Conservation (phyloP, 2,888 invertebrate species). For the Phrixothrix hirtus region DNA sequence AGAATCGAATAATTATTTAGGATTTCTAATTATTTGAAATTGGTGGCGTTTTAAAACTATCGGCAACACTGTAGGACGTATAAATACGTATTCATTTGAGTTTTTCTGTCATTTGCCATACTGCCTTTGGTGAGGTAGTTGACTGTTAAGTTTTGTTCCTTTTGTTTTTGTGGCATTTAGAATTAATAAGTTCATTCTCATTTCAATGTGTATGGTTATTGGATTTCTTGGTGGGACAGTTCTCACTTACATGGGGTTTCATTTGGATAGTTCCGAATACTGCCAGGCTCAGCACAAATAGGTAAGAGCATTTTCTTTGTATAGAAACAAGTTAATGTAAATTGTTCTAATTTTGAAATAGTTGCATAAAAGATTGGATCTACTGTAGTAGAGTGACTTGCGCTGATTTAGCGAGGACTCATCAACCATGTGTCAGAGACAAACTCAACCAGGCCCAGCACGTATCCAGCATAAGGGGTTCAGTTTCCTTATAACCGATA, state of each 20-base stretch:
- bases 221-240: slow-evolving; percentile 79
- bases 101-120: not conserved
- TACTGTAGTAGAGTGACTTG: no score
- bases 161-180: slow-evolving; percentile 5
- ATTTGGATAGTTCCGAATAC: slow-evolving; percentile 97
- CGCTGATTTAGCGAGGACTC: no score
- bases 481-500: slow-evolving; percentile 98
- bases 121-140: no score
- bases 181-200: slow-evolving; percentile 5
- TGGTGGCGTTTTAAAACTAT: no score
- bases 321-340: no score
- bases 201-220: slow-evolving; percentile 29
- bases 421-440: slow-evolving; percentile 84
- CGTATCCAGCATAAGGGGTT: slow-evolving; percentile 96
- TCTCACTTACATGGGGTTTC: slow-evolving; percentile 97
- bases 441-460: slow-evolving; percentile 83
- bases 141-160: no score
- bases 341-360: no score
- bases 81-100: not conserved
- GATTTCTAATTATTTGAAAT: no score
- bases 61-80: no score
- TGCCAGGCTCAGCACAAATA: slow-evolving; percentile 99
- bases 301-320: no score
- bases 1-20: no score
- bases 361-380: no score